These are phyloP conservation scores for Latrodectus elegans DNA, from an alignment of 2,888 invertebrate genomes.

Conservation along the genomic window DNA sequence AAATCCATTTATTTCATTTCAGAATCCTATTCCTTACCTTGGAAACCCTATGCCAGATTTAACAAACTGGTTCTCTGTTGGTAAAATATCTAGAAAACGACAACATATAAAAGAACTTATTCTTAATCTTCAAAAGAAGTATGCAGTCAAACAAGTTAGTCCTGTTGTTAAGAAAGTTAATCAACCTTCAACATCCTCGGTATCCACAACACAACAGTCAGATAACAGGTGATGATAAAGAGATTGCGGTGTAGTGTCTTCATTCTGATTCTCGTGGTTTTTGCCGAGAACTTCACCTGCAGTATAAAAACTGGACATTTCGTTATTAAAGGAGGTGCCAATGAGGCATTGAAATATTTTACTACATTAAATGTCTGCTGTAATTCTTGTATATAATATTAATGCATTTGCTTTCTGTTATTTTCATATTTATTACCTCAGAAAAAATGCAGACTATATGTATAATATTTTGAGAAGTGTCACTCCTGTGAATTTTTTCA, in stretches of 20 bases:
- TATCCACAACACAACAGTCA: conserved; percentile 4
- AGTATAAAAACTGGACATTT: no score
- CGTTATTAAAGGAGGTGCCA: no score
- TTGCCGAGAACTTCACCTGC: no score
- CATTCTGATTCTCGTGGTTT: no score
- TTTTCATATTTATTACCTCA: no score
- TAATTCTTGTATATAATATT: no score
- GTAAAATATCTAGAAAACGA: conserved; percentile 87
- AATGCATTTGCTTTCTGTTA: no score
- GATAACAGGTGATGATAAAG: conserved; percentile 38
- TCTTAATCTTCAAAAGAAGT: conserved; percentile 83
- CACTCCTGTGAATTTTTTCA: no score
- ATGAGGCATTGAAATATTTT: no score
- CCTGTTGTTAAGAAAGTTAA: background rate
- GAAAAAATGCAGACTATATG: no score
- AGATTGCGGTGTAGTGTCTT: background rate
- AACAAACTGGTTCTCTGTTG: conserved; percentile 89
- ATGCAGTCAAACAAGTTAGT: conserved; percentile 71
- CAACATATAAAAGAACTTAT: conserved; percentile 89
- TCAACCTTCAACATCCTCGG: background rate
- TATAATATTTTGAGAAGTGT: no score
- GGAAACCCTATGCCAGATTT: conserved; percentile 87
- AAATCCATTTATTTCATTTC: conserved; percentile 73
- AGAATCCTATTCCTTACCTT: conserved; percentile 89
- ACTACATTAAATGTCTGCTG: no score